Evolutionary conservation across 2,888 invertebrate species (phyloP).

Genomic region (Lithophane ornitopus): DNA sequence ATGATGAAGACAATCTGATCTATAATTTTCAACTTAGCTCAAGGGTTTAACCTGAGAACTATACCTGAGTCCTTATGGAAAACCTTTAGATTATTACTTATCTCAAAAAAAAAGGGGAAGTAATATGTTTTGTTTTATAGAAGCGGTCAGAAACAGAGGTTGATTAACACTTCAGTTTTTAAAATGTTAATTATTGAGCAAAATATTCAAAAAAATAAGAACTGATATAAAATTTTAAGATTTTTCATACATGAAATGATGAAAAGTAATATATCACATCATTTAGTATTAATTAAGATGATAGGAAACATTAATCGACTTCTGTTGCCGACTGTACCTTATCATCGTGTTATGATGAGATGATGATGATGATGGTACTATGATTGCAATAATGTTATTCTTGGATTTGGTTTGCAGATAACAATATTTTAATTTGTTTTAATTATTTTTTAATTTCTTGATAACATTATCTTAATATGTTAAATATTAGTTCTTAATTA

Average conservation of each 20-base stretch:
- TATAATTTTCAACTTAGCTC: not conserved
- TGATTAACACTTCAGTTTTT: too few species aligned
- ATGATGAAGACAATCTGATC: not conserved
- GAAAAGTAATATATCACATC: too few species aligned
- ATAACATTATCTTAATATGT: constrained; percentile 10
- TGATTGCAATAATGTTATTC: constrained; percentile 16
- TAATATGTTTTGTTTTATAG: too few species aligned
- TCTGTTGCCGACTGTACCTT: not conserved
- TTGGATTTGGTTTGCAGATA: constrained; percentile 23
- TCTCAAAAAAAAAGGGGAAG: too few species aligned
- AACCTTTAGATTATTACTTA: too few species aligned
- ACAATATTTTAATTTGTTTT: constrained; percentile 29
- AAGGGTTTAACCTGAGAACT: too few species aligned
- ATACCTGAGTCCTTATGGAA: too few species aligned
- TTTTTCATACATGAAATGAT: too few species aligned
- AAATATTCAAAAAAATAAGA: not conserved
- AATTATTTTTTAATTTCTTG: constrained; percentile 39
- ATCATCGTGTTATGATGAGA: not conserved
- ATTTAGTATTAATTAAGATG: too few species aligned
- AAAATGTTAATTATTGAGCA: too few species aligned
- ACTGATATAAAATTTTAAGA: too few species aligned
- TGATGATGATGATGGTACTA: constrained; percentile 6
- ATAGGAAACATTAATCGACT: not conserved
- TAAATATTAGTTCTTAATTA: constrained; percentile 42
- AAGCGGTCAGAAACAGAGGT: too few species aligned